Conservation (phyloP, 2,797 vertebrate species). For the Microchirus variegatus region DNA sequence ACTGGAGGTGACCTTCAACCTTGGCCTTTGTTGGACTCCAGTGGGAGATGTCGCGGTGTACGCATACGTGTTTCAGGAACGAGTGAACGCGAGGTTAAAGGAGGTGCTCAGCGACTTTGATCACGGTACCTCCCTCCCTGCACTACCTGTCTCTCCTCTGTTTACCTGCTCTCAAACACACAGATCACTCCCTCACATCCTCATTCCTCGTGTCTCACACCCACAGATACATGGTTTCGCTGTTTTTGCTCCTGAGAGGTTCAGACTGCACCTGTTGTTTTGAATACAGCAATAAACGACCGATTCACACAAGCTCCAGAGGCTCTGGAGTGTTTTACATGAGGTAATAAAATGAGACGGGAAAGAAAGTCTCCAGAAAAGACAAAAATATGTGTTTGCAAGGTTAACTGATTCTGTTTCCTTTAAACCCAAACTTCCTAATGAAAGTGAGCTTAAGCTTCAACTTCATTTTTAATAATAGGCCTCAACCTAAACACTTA, state of each 20-base stretch:
- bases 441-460: too few species aligned
- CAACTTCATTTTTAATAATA: too few species aligned
- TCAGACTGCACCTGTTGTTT: constrained; percentile 53
- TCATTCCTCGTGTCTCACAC: neutral
- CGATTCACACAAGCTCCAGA: constrained; percentile 11
- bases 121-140: neutral
- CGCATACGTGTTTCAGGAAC: constrained; percentile 15
- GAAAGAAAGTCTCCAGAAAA: neutral
- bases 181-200: constrained; percentile 4
- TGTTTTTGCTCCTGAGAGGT: constrained; percentile 3
- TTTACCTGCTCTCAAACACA: constrained; percentile 10
- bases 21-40: constrained; percentile 40
- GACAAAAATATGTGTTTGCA: too few species aligned
- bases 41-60: constrained; percentile 10
- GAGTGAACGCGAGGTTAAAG: constrained; percentile 6
- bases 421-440: too few species aligned
- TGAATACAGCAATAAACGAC: constrained; percentile 40
- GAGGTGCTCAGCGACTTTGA: constrained; percentile 2
- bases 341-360: constrained; percentile 13
- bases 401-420: too few species aligned
- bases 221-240: constrained; percentile 9
- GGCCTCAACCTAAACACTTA: too few species aligned
- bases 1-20: constrained; percentile 38
- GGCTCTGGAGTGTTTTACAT: constrained; percentile 17
- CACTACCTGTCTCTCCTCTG: constrained; percentile 9